Conservation (phyloP, 2,888 invertebrate species). For the Perizoma affinitatum region DNA sequence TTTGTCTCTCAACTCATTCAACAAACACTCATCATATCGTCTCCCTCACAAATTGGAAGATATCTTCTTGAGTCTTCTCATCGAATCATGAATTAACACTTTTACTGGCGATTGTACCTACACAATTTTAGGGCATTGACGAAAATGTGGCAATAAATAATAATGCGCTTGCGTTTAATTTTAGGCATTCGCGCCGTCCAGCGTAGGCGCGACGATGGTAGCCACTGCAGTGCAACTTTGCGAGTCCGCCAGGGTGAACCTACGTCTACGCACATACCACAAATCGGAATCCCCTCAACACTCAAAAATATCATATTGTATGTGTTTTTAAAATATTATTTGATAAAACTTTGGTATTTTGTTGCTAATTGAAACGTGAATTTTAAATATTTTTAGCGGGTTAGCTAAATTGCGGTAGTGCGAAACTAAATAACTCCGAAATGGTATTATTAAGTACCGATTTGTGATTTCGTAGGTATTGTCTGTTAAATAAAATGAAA, state of each 20-base stretch:
- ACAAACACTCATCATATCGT: no score
- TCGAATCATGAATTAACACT: not conserved
- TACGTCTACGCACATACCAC: constrained; percentile 36
- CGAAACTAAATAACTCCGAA: no score
- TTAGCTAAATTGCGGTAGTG: no score
- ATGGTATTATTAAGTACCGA: no score
- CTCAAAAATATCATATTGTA: constrained; percentile 16
- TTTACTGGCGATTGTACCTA: constrained; percentile 14
- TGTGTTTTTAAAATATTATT: constrained; percentile 1
- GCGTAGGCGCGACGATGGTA: constrained; percentile 19
- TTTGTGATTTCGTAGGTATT: no score
- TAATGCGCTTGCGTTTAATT: constrained; percentile 63
- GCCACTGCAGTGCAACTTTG: constrained; percentile 54
- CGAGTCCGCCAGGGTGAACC: constrained; percentile 42
- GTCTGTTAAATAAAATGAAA: no score
- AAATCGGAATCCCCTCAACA: constrained; percentile 28
- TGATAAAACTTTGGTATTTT: constrained; percentile 7
- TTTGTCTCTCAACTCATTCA: no score
- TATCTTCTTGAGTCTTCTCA: no score
- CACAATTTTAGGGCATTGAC: constrained; percentile 62
- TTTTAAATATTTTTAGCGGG: not conserved
- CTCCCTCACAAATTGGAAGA: no score
- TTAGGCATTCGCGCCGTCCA: constrained; percentile 46
- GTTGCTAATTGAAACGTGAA: constrained; percentile 16
- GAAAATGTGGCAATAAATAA: constrained; percentile 75